Evolutionary conservation across 2,888 invertebrate species (phyloP).

Genomic region (Nephrocerus scutellatus): DNA sequence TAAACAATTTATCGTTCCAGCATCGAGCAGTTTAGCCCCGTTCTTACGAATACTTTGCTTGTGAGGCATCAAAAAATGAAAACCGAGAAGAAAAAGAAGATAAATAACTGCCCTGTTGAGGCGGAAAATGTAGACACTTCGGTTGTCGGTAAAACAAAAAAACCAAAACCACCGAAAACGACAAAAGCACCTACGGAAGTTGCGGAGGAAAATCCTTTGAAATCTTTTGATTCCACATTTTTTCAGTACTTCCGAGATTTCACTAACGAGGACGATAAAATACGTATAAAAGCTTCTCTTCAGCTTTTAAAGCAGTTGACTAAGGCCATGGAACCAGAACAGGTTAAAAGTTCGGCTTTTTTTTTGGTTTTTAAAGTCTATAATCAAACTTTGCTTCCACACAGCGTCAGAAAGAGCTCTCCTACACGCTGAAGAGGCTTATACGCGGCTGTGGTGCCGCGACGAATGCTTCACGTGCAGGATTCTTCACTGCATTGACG

Average conservation of each 20-base stretch:
- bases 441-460: slow-evolving; percentile 67
- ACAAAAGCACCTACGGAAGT: neutral
- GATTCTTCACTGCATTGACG: slow-evolving; percentile 64
- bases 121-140: neutral
- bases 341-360: slow-evolving; percentile 24
- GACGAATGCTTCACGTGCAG: slow-evolving; percentile 56
- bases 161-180: slow-evolving; percentile 5
- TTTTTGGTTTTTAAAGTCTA: neutral
- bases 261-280: slow-evolving; percentile 28
- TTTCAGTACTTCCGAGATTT: slow-evolving; percentile 34
- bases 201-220: slow-evolving; percentile 13
- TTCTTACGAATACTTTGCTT: too few relatives aligned
- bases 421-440: slow-evolving; percentile 62
- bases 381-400: slow-evolving; percentile 25
- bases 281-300: slow-evolving; percentile 29
- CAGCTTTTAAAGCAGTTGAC: slow-evolving; percentile 29
- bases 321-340: slow-evolving; percentile 27
- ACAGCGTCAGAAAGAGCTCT: slow-evolving; percentile 57
- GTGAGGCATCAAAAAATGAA: slow-evolving; percentile 20
- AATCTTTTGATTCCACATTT: slow-evolving; percentile 27
- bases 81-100: slow-evolving; percentile 13
- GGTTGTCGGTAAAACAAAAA: too few relatives aligned
- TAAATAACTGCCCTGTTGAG: neutral
- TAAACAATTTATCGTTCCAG: slow-evolving; percentile 4
- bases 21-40: too few relatives aligned